Percentiles rank a stretch among this genome's conserved stretches.
These are phyloP conservation scores for Darevskia mixta DNA, from an alignment of 2,797 vertebrate genomes.

Conservation along the genomic window DNA sequence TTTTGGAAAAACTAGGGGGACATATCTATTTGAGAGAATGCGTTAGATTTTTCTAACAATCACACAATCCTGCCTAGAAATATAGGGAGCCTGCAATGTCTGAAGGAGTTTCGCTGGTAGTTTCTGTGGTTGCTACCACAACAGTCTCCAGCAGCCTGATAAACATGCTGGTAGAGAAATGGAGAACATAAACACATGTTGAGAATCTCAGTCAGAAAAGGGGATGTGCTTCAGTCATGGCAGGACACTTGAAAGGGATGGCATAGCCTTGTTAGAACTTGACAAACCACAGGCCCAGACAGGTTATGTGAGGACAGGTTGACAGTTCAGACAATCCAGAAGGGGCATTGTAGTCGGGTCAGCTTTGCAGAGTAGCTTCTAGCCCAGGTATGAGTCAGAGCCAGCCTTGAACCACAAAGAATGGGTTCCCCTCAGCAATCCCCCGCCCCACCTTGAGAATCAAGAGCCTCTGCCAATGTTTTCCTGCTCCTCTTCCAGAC, in stretches of 20 bases:
- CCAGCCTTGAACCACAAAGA: conserved; percentile 2
- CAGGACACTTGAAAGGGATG: neutral
- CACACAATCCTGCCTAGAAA: neutral
- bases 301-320: conserved; percentile 18
- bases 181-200: neutral
- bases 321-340: conserved; percentile 4
- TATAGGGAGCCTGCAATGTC: neutral
- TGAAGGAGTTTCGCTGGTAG: neutral
- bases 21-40: too few species aligned
- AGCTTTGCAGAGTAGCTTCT: neutral
- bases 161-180: neutral
- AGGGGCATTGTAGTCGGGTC: neutral
- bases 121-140: neutral
- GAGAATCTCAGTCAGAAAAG: neutral
- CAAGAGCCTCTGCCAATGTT: neutral
- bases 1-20: neutral
- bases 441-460: neutral
- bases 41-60: neutral
- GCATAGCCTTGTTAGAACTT: conserved; percentile 5
- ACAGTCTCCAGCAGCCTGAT: neutral
- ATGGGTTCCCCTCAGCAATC: conserved; percentile 5
- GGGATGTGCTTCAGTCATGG: neutral
- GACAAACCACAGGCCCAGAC: conserved; percentile 20
- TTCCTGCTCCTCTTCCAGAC: neutral
- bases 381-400: neutral